Evolutionary conservation across 2,888 invertebrate species (phyloP).

Genomic region (Drosophila acutilabella): DNA sequence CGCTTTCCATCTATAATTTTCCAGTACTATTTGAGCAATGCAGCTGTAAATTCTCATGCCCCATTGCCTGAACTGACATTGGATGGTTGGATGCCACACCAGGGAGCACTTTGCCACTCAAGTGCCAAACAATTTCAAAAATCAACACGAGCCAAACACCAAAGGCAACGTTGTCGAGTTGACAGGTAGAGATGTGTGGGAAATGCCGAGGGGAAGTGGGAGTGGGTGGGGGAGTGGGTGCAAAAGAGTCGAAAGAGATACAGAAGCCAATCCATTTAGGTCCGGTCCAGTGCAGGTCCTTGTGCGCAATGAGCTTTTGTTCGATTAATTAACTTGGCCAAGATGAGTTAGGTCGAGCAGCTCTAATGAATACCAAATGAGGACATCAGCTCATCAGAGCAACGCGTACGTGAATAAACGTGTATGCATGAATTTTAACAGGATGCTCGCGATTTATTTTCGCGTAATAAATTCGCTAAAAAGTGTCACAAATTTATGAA

Average conservation of each 20-base stretch:
- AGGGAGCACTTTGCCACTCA: constrained; percentile 74
- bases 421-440: constrained; percentile 37
- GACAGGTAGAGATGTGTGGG: neutral
- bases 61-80: constrained; percentile 51
- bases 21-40: constrained; percentile 36
- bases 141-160: constrained; percentile 63
- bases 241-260: constrained; percentile 14
- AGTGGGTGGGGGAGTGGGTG: constrained; percentile 3
- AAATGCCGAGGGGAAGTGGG: neutral
- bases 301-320: constrained; percentile 60
- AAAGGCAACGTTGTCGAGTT: constrained; percentile 28
- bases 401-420: constrained; percentile 5
- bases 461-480: constrained; percentile 72
- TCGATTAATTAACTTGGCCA: constrained; percentile 76
- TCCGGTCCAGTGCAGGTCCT: constrained; percentile 18
- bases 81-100: constrained; percentile 47
- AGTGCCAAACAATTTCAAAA: constrained; percentile 79
- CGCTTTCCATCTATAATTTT: constrained; percentile 28
- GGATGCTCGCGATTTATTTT: constrained; percentile 74
- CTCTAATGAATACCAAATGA: constrained; percentile 78
- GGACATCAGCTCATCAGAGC: constrained; percentile 54
- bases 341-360: constrained; percentile 48
- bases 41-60: constrained; percentile 56
- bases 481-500: constrained; percentile 81
- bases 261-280: constrained; percentile 63